A percentile compares a stretch with the other conserved stretches of the same genome.
Conservation (phyloP, 1,140 invertebrate species). For the Hetaerina americana region DNA sequence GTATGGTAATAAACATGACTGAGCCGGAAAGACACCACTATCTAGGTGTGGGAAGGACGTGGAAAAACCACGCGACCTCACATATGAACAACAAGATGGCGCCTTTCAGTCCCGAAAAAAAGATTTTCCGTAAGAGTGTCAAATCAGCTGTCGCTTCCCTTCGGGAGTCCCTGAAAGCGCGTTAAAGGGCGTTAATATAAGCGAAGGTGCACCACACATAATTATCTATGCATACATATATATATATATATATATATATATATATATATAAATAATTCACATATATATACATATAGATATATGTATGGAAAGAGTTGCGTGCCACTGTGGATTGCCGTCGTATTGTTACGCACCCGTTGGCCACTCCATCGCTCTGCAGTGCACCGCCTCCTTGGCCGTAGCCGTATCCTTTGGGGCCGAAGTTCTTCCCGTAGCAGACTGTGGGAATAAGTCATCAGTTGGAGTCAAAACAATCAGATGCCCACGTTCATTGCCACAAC, state of each 20-base stretch:
- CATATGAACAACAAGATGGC: neutral
- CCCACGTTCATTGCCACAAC: too few species aligned
- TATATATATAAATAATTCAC: too few species aligned
- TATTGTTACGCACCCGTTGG: neutral
- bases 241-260: too few species aligned
- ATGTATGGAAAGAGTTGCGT: too few species aligned
- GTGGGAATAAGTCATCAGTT: conserved; percentile 23
- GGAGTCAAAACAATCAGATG: too few species aligned
- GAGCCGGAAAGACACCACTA: too few species aligned
- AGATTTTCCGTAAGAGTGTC: neutral
- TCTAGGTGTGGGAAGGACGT: too few species aligned
- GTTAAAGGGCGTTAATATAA: neutral
- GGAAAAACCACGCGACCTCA: too few species aligned
- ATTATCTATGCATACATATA: too few species aligned
- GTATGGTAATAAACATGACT: too few species aligned
- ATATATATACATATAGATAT: too few species aligned
- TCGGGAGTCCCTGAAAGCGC: neutral
- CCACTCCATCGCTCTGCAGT: conserved; percentile 55
- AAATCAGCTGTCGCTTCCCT: neutral
- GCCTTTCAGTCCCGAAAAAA: neutral
- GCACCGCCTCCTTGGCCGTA: conserved; percentile 85
- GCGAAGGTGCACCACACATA: neutral
- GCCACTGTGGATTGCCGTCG: too few species aligned
- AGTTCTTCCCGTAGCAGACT: conserved; percentile 89
- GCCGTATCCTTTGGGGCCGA: conserved; percentile 87